A percentile compares a stretch with the other conserved stretches of the same genome.
These are phyloP conservation scores for Salvelinus alpinus DNA, from an alignment of 2,113 vertebrate species.

Conservation along the genomic window DNA sequence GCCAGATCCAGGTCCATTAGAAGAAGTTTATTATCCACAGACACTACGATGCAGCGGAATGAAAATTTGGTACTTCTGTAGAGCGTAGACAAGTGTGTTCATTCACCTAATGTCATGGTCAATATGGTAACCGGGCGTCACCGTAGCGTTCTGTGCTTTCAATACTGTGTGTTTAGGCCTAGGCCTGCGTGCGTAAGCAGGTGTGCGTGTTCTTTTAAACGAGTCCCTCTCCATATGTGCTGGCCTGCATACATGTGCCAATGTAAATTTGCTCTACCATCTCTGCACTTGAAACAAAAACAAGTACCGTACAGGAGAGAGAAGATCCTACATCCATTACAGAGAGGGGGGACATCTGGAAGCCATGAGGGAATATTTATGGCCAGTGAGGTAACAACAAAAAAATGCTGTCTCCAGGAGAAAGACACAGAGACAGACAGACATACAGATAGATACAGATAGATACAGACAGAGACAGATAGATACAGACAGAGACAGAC, in stretches of 20 bases:
- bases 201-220: conserved; percentile 3
- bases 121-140: too few relatives aligned
- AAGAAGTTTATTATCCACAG: not conserved
- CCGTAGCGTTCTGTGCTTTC: not conserved
- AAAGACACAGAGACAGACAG: not conserved
- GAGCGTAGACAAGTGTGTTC: too few relatives aligned
- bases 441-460: too few relatives aligned
- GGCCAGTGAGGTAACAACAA: conserved; percentile 72
- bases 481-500: too few relatives aligned
- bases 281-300: conserved; percentile 11
- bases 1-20: conserved; percentile 2
- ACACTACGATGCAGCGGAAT: too few relatives aligned
- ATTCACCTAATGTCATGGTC: too few relatives aligned
- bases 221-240: not conserved
- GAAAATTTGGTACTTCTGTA: too few relatives aligned
- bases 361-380: conserved; percentile 77
- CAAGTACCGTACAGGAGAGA: conserved; percentile 4
- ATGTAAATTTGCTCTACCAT: not conserved
- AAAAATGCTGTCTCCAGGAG: conserved; percentile 72
- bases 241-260: conserved; percentile 11
- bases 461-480: too few relatives aligned
- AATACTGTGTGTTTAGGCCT: not conserved
- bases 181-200: conserved; percentile 1
- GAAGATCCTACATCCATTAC: conserved; percentile 4
- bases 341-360: conserved; percentile 73